Percentiles rank a stretch among this genome's conserved stretches.
These are phyloP conservation scores for Anomalospiza imberbis DNA, from an alignment of 2,797 vertebrate genomes.

Conservation along the genomic window DNA sequence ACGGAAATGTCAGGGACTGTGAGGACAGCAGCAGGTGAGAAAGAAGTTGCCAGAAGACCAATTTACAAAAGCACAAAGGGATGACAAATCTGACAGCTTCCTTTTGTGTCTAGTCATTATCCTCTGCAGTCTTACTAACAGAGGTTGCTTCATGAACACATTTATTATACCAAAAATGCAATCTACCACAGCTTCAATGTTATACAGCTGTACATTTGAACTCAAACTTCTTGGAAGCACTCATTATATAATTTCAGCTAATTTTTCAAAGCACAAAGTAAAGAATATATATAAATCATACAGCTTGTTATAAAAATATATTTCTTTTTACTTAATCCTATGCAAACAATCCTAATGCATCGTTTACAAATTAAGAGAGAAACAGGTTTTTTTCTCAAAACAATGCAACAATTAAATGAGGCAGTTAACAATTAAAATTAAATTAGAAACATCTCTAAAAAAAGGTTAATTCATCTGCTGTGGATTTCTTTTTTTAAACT, in stretches of 20 bases:
- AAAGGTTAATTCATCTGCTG: background rate
- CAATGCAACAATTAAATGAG: background rate
- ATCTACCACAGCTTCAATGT: conserved; percentile 28
- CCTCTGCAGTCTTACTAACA: background rate
- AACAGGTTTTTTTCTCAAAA: background rate
- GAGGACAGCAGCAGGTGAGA: background rate
- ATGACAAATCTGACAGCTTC: background rate
- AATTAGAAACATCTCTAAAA: background rate
- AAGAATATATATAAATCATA: background rate
- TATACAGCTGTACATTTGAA: conserved; percentile 30
- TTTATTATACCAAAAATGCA: conserved; percentile 28
- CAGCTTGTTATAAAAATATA: background rate
- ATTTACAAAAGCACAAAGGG: background rate
- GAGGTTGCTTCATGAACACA: background rate
- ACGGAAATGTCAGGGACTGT: background rate
- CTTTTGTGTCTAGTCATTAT: background rate
- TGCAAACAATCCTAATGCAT: background rate
- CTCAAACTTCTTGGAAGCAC: conserved; percentile 15
- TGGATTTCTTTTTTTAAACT: background rate
- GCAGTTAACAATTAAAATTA: background rate
- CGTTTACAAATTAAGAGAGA: background rate
- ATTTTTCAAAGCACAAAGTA: background rate
- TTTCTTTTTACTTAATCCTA: conserved; percentile 25
- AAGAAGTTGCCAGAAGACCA: background rate
- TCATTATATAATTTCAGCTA: conserved; percentile 12